Base-by-base conservation (phyloP, 1,140 invertebrate genomes). In the Venturia canescens region DNA sequence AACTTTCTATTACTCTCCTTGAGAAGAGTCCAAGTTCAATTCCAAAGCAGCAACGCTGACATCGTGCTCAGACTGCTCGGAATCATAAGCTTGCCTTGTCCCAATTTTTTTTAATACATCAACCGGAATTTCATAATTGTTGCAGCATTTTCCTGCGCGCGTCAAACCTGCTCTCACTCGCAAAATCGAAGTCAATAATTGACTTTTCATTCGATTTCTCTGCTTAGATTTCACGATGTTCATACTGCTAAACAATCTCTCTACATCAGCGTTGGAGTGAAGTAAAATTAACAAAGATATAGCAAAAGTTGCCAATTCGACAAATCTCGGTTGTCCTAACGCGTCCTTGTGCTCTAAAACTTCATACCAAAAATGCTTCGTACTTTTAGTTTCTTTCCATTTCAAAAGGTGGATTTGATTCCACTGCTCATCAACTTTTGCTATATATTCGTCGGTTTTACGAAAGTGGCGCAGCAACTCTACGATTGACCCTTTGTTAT, bases 241-340 rank as follows among this genome's bases (percentile, higher is more conserved):
- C 66, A 86, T 75, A 70, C 83, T 84, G 53, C 84, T 86, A 23
- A 86, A 85, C 7, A 85, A 26, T 23, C 84, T 7, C 79, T 85
- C 82, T 1, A 85, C 77, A 16, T 84, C 81, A 0, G 84, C 84
- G 44, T 85, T 85, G 2, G 72, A 81, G n/a, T 27, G 72, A 48
- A 70, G 80, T n/a, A 86, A 78, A 31, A 80, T 34, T 7, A 86
- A 53, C 15, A 78, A n/a, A 21, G 26, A 50, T 0, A 82, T 15
- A 0, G 80, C 83, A 71, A 85, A 84, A 23, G 80, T 77, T 1
- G 76, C 50, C 34, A 85, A 63, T 71, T 82, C 81, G 23, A 79
- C 44, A 72, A 81, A 85, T n/a, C 81, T 79, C n/a, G 84, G 72
- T 31, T 60, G 38, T 23, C 67, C 72, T 26, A 48, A 78, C 0